A percentile compares a stretch with the other conserved stretches of the same genome.
Evolutionary conservation across 2,888 invertebrate species (phyloP).

Genomic region (Scaptomyza tumidula): DNA sequence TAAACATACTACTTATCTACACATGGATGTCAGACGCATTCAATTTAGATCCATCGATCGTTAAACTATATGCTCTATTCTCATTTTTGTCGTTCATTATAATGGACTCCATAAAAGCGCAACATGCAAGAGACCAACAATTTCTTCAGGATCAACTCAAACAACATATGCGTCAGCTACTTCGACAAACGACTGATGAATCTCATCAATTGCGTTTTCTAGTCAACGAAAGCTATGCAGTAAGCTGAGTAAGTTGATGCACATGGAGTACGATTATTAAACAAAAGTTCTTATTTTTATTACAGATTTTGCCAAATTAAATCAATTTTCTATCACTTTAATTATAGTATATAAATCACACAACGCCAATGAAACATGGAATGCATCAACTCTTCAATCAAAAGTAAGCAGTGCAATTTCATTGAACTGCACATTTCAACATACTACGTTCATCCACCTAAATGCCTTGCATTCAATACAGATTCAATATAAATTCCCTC

Average conservation of each 20-base stretch:
- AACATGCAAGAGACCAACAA: neutral
- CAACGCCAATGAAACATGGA: no score
- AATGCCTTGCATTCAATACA: no score
- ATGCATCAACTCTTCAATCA: no score
- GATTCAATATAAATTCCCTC: neutral
- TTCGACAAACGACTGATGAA: neutral
- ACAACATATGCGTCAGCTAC: neutral
- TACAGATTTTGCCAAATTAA: neutral
- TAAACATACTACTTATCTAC: no score
- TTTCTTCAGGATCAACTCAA: neutral
- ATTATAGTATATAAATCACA: no score
- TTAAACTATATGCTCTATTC: neutral
- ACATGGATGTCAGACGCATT: neutral
- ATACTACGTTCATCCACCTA: neutral
- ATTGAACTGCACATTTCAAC: no score
- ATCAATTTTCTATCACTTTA: neutral
- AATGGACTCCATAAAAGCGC: neutral
- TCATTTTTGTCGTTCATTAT: neutral
- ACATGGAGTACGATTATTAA: neutral
- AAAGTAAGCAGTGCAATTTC: no score
- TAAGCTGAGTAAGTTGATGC: neutral
- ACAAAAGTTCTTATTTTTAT: neutral
- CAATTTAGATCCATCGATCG: neutral
- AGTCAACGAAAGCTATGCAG: neutral
- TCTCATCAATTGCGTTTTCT: neutral